Evolutionary conservation across 2,113 vertebrate genomes (phyloP).

Genomic region (Petaurus breviceps): DNA sequence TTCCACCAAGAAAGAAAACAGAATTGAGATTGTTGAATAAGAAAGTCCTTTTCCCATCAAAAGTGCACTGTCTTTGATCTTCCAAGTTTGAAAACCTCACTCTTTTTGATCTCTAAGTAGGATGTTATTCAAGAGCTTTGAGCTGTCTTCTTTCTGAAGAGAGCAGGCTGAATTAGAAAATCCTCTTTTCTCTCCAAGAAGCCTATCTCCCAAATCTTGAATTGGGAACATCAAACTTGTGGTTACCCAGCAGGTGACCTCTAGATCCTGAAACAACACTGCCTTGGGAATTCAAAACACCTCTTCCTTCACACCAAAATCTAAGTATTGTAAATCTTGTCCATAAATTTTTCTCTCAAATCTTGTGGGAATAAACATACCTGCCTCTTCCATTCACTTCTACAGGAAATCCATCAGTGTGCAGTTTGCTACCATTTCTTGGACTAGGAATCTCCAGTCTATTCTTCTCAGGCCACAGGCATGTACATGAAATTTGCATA

Average conservation of each 20-base stretch:
- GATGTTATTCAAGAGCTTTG: not conserved
- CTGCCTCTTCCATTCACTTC: not conserved
- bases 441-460: not conserved
- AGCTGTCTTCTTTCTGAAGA: not conserved
- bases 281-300: not conserved
- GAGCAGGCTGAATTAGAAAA: not conserved
- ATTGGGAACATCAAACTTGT: not conserved
- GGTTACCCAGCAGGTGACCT: not conserved
- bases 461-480: not conserved
- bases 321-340: not conserved
- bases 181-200: not conserved
- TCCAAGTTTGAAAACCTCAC: not conserved
- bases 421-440: not conserved
- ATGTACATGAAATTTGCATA: not conserved
- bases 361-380: not conserved
- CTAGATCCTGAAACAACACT: not conserved
- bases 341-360: not conserved
- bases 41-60: not conserved
- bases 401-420: not conserved
- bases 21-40: not conserved
- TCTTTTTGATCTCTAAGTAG: not conserved
- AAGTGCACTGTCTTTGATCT: not conserved
- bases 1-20: not conserved
- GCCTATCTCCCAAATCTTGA: not conserved
- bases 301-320: not conserved